Base-by-base conservation (phyloP, 2,888 invertebrate species). In the Hololepta plana region DNA sequence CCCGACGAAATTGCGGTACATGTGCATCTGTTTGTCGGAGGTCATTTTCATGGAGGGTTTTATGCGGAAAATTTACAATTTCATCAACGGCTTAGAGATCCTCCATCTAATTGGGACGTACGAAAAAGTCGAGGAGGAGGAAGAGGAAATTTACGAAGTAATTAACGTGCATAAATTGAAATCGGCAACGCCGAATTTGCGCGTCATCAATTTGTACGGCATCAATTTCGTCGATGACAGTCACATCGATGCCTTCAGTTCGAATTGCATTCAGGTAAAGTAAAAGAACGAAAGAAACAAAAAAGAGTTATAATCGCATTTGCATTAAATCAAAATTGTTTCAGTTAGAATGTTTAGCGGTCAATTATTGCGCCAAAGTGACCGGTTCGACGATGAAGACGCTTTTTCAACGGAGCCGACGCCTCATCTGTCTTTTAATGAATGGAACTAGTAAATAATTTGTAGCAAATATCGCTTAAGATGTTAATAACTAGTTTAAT, bases 21-120 rank as follows among this genome's bases (percentile, higher is more conserved):
- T 54, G 13, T 54, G 54, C 34, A 85, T 99, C 46, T 99, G 98
- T 40, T 62, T 99, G 20, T 95, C 93, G 0, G 98, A 98, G 55
- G 95, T 98, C 36, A 99, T 99, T 56, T 99, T 99, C 60, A 88
- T 99, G 82, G 98, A 99, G 53, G 98, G 98, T 8, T 98, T 99
- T 53, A 95, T 99, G 90, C 61, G 98, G 38, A 93, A 98, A 58
- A 98, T 98, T 36, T 99, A 99, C 57, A 96, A 96, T 53, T 98
- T 96, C 47, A 91, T 99, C 46, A 96, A 96, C 39, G 96, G 96
- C 3, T 57, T 99, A 30, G 93, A 98, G 61, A 84, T 91, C 28
- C 62, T 99, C 27, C 98, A 98, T 58, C 67, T 99, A 28, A 87
- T 99, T 46, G 98, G 93, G 8, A 95, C 93, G 0, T 95, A 95